Percentiles rank a stretch among this genome's conserved stretches.
These are phyloP conservation scores for Patagioenas fasciata DNA, from an alignment of 2,113 vertebrate genomes.

Conservation along the genomic window DNA sequence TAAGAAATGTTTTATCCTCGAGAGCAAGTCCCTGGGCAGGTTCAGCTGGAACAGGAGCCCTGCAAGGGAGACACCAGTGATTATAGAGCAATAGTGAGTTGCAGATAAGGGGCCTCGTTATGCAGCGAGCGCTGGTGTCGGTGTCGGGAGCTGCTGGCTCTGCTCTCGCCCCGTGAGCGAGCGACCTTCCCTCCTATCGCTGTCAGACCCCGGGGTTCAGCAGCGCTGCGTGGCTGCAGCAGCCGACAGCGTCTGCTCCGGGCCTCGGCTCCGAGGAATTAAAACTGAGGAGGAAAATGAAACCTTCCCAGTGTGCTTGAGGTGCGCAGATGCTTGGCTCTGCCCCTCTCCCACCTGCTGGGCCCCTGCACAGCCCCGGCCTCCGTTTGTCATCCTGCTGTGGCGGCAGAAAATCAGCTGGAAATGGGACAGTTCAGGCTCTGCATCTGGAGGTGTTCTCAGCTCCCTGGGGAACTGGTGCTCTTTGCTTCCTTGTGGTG, in stretches of 20 bases:
- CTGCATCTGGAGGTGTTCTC: conserved; percentile 13
- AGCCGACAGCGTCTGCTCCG: neutral
- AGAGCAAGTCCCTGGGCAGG: neutral
- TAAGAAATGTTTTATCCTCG: neutral
- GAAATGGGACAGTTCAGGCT: neutral
- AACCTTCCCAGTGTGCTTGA: neutral
- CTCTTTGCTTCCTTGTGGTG: neutral
- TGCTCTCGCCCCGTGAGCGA: neutral
- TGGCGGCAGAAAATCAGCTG: neutral
- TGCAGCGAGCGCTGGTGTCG: rapidly evolving
- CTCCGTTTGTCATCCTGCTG: neutral
- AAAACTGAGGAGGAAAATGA: neutral
- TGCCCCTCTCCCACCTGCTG: neutral
- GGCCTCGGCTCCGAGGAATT: neutral
- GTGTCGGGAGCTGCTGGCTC: neutral
- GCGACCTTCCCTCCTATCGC: neutral
- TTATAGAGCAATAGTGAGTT: no score
- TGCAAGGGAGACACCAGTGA: neutral
- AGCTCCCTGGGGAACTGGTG: neutral
- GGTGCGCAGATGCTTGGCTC: rapidly evolving
- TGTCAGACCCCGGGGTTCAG: neutral
- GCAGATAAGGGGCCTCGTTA: neutral
- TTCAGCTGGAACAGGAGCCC: neutral
- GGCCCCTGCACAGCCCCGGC: neutral
- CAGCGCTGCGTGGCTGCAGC: neutral